Percentiles rank a stretch among this genome's conserved stretches.
Conservation (phyloP, 2,888 invertebrate species). For the Latrodectus hesperus region DNA sequence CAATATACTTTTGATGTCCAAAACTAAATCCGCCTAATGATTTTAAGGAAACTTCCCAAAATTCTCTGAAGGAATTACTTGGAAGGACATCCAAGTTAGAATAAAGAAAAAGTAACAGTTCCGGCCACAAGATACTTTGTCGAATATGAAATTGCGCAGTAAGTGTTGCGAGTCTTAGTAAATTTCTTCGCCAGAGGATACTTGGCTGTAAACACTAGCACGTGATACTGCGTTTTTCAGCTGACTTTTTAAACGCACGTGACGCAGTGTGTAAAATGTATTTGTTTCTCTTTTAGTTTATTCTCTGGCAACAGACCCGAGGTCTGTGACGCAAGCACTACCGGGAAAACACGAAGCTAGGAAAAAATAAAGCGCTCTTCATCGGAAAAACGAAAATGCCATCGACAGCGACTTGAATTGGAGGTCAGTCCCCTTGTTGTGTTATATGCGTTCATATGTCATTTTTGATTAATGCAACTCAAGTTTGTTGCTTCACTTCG, state of each 20-base stretch:
- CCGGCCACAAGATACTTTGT: conserved; percentile 24
- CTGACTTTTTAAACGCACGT: conserved; percentile 35
- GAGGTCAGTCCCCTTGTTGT: conserved; percentile 30
- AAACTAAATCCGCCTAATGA: neutral
- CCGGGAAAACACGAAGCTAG: neutral
- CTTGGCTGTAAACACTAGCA: conserved; percentile 63
- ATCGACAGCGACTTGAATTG: neutral
- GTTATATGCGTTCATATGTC: neutral
- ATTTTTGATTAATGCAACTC: neutral
- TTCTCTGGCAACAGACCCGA: conserved; percentile 30
- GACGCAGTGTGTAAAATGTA: neutral
- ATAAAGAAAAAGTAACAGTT: neutral
- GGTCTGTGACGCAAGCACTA: conserved; percentile 38
- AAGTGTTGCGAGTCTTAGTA: conserved; percentile 17
- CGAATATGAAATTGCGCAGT: conserved; percentile 48
- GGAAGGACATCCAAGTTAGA: neutral
- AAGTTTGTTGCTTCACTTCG: too few relatives aligned
- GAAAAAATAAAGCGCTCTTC: neutral
- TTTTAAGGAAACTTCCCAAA: neutral
- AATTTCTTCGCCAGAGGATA: neutral
- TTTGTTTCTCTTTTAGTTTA: conserved; percentile 16
- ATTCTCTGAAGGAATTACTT: neutral
- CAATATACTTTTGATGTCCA: neutral
- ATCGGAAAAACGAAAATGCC: neutral
- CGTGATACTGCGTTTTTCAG: conserved; percentile 49